A percentile compares a stretch with the other conserved stretches of the same genome.
phyloP scores from a whole-genome alignment of 2,113 vertebrate species.

The Cathartes aura region DNA sequence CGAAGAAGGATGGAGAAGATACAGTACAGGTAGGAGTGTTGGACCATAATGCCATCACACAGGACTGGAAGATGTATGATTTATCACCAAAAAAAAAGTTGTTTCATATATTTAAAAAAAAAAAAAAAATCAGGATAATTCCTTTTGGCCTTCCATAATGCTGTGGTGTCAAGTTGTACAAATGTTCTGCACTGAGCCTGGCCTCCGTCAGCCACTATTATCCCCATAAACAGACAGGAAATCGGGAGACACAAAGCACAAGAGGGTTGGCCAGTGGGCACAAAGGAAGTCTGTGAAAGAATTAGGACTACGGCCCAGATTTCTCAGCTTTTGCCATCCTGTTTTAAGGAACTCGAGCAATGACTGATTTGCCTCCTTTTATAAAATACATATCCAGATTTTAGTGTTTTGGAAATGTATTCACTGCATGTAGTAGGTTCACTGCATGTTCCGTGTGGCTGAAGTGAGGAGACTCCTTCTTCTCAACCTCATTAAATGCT shows the following conservation, averaged over 20 bases:
- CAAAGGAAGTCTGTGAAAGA: constrained; percentile 8
- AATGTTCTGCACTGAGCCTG: neutral
- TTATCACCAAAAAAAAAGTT: accelerated
- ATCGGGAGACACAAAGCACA: neutral
- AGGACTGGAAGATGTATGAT: neutral
- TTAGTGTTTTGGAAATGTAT: neutral
- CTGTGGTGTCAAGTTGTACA: neutral
- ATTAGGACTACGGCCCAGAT: neutral
- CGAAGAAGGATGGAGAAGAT: neutral
- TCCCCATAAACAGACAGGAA: neutral
- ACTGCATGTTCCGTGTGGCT: accelerated
- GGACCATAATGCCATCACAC: neutral
- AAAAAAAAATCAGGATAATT: neutral
- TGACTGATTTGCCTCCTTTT: neutral
- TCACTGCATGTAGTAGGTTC: neutral
- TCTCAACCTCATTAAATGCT: constrained; percentile 24
- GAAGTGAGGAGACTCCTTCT: neutral
- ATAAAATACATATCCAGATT: neutral
- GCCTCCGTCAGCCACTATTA: neutral
- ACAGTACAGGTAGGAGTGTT: neutral
- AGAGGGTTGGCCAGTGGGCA: neutral
- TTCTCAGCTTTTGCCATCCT: neutral
- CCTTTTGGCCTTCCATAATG: neutral
- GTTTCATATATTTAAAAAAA: neutral
- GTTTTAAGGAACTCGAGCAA: neutral